A percentile compares a stretch with the other conserved stretches of the same genome.
Conservation (phyloP, 2,113 vertebrate species). For the Oophaga pumilio region DNA sequence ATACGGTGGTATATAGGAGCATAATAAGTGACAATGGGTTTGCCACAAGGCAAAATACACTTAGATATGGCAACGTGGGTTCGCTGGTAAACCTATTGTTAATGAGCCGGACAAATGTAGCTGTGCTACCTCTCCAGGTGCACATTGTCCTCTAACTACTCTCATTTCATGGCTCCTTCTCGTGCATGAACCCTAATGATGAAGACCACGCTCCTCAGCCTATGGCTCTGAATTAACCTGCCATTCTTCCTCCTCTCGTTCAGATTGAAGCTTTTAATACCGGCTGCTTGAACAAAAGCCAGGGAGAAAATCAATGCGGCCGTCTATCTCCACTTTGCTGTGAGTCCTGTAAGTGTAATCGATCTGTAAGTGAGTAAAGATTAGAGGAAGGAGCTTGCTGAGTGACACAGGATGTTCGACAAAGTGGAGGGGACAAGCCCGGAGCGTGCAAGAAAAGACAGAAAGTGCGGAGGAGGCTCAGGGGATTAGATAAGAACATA, state of each 20-base stretch:
- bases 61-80: too few relatives aligned
- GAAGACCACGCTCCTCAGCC: background rate
- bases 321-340: background rate
- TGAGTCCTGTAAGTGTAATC: slow-evolving; percentile 18
- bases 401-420: background rate
- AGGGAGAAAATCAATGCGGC: slow-evolving; percentile 5
- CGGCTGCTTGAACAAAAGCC: background rate
- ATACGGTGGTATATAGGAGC: too few relatives aligned
- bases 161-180: too few relatives aligned
- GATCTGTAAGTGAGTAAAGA: slow-evolving; percentile 32
- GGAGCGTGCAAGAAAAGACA: background rate
- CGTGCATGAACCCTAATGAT: background rate
- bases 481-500: background rate
- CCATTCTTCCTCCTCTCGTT: slow-evolving; percentile 1
- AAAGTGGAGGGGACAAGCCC: background rate
- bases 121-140: too few relatives aligned
- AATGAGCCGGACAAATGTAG: too few relatives aligned
- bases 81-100: too few relatives aligned
- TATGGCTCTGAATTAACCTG: slow-evolving; percentile 19
- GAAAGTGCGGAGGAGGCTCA: background rate
- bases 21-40: too few relatives aligned
- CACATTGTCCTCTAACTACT: too few relatives aligned
- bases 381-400: slow-evolving; percentile 1
- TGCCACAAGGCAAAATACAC: too few relatives aligned
- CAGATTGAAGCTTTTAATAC: background rate